Evolutionary conservation across 1,140 invertebrate species (phyloP), one percentile per base, ranked within the genome.

Genomic region (Bicyclus anynana): DNA sequence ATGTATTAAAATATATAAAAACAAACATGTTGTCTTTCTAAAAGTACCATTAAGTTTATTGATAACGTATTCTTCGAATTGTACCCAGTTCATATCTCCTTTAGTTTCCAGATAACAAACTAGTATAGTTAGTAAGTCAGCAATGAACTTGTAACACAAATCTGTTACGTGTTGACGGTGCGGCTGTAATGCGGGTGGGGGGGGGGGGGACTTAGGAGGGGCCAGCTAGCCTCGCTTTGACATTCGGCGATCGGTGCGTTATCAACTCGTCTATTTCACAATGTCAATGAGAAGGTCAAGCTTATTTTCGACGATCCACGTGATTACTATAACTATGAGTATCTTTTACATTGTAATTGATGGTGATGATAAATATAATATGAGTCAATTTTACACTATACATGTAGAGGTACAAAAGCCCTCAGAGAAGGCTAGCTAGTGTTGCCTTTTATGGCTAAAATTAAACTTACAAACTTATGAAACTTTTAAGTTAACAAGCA

Each of bases 221-320:
- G 72, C 72, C 72, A 74, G 72, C 72, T 83, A 84, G 79, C 80
- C 83, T 86, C 79, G 85, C 53, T 69, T 64, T 85, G 82, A 85
- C 84, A 84, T 85, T 86, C 82, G 80, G 74, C 71, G 77, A 78
- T 84, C 83, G 77, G 73, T 67, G 73, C 69, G 82, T 86, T 88
- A 88, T 86, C 85, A 88, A 74, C 69, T 81, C 69, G 79, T 82
- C 81, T 87, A 87, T 88, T 88, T 88, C 83, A 88, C 85, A 88
- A 88, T 88, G 85, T 88, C 85, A 88, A 86, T 86, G 83, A 86
- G 83, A 88, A 88, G 85, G 85, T 84, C 85, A 81, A 74, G 66
- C 70, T 71, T 83, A 83, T 84, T 83, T 84, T 83, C 67, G 80
- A 70, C 66, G 61, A 65, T 72, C 73, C 69, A 77, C 44, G 5